Base-by-base conservation (phyloP, 2,113 vertebrate genomes). In the Coturnix japonica region DNA sequence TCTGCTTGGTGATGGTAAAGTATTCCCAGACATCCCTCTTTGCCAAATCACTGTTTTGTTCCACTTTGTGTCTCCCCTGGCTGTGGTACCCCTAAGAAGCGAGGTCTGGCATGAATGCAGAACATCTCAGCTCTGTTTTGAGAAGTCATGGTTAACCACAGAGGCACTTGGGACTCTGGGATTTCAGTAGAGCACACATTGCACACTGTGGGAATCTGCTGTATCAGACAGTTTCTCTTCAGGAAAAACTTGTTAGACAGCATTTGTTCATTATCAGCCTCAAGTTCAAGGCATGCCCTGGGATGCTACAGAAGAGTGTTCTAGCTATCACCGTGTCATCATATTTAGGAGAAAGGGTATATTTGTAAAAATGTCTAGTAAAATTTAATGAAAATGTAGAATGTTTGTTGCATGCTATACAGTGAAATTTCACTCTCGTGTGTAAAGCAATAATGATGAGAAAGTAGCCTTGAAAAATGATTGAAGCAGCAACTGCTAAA, bases 141-240 rank as follows among this genome's bases (percentile, higher is more conserved):
- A 65, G 51, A 12, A 31, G 3, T 4, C 9, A 46, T 70, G 31
- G 66, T 10, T 15, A 26, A 57, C 64, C 47, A 67, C 33, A 71
- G 35, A 23, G 66, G 28, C 17, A 65, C 16, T 35, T 64, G 54
- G 16, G 33, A 5, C 14, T 41, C 44, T 46, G 53, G 44, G 25
- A 72, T 84, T 70, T 81, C 41, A 2, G 23, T 9, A 53, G 5
- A 90, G 41, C 39, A 69, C 8, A 26, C 11, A 35, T 16, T 51
- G 22, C 43, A 88, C 30, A 28, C 31, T 90, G 59, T 78, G 74
- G 53, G 74, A 90, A 93, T 89, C n/a, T 84, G 49, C 74, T 79
- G 8, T 33, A 73, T 90, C 59, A 90, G 72, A 43, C 41, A 16
- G 6, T 51, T 88, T 91, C 47, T 64, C 26, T 63, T 70, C 18